phyloP scores from a whole-genome alignment of 2,113 vertebrate genomes.

The Sphyrna mokarran region DNA sequence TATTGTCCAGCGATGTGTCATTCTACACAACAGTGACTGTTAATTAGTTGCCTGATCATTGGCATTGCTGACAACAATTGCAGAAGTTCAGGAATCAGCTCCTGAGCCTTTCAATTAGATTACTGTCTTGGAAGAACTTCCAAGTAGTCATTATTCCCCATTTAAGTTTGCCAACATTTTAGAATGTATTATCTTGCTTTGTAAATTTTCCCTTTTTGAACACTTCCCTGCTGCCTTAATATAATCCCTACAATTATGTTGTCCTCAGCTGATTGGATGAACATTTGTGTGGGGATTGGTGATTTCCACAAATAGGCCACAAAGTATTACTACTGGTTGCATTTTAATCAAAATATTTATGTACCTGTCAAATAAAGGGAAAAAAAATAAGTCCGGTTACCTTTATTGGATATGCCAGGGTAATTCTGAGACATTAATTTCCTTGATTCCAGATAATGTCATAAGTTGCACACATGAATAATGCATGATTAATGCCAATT shows the following conservation, averaged over 20 bases:
- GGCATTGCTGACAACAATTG: neutral
- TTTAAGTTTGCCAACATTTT: constrained; percentile 18
- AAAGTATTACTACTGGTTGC: neutral
- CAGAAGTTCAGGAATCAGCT: neutral
- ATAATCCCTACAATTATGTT: neutral
- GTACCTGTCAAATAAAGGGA: neutral
- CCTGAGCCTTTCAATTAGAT: neutral
- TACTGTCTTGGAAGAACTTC: neutral
- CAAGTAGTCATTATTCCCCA: neutral
- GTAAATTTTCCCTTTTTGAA: neutral
- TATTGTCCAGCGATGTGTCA: neutral
- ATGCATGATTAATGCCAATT: neutral
- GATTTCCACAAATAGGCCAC: neutral
- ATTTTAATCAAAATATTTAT: neutral
- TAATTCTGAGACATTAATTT: neutral
- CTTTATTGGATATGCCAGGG: neutral
- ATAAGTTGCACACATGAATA: neutral
- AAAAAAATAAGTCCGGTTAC: neutral
- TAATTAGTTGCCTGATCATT: neutral
- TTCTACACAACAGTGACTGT: neutral
- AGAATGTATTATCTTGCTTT: neutral
- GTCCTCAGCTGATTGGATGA: neutral
- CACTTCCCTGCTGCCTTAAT: neutral
- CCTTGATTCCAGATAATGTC: neutral
- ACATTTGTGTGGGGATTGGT: neutral